Base-by-base conservation (phyloP, 2,797 vertebrate genomes). In the Vultur gryphus region DNA sequence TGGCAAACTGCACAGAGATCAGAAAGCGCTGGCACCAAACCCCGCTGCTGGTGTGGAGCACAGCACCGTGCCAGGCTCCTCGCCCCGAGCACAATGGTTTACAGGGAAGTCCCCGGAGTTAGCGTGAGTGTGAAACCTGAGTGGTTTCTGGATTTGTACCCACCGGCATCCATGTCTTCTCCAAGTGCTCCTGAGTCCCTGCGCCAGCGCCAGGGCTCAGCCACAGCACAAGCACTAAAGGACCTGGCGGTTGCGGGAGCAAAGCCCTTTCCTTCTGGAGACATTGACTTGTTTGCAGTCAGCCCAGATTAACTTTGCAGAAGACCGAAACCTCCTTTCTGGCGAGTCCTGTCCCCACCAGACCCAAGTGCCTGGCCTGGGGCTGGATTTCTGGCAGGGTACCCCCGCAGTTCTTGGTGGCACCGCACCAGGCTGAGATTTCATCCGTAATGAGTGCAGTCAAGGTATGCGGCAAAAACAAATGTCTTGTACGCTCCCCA, bases 61-160 rank as follows among this genome's bases (percentile, higher is more conserved):
- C 48, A 16, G 65, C 48, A 7, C n/a, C 3, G 1, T 20, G 86
- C 49, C 72, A 71, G 25, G 29, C 54, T 73, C 35, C 76, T 37
- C 4, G 0, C 55, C 67, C 29, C 11, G 0, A 2, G 21, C 41
- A 7, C 0, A 0, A 18, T 1, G 3, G 26, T 5, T 65, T 29
- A 14, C 16, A 61, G 75, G 24, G 15, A 64, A 35, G 21, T 9
- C 20, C 20, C 48, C 4, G 11, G 57, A n/a, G 61, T 3, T 7
- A 21, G 14, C 0, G 0, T 0, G 8, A 59, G 31, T 2, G 25
- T 28, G 25, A 79, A 55, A 49, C 18, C 13, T 6, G 7, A 61
- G 18, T 0, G 0, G 23, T 7, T 69, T 41, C 44, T 84, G 73
- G 19, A n/a, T n/a, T 52, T 6, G 9, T 29, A 77, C 37, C 28